A percentile compares a stretch with the other conserved stretches of the same genome.
Conservation (phyloP, 2,113 vertebrate species). For the Melanotaenia duboulayi region DNA sequence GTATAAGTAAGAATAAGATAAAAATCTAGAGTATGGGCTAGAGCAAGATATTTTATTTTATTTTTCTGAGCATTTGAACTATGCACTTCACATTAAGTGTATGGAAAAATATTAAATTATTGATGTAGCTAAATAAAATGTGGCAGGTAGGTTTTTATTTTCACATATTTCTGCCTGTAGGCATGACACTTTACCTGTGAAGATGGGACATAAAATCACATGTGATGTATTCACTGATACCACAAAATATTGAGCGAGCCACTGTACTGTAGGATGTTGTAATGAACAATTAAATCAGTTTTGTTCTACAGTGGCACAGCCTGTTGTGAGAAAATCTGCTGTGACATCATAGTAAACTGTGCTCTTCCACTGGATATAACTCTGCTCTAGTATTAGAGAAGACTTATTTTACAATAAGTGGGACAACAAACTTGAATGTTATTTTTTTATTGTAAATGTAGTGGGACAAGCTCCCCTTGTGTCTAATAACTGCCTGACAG, state of each 20-base stretch:
- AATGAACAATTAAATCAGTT: background rate
- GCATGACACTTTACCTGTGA: background rate
- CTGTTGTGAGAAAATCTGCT: no score
- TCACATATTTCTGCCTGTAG: conserved; percentile 27
- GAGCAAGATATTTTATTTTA: background rate
- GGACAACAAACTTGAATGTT: no score
- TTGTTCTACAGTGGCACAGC: no score
- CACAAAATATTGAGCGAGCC: background rate
- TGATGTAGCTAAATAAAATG: conserved; percentile 46
- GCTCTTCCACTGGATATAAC: no score
- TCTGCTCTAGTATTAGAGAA: no score
- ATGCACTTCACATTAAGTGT: conserved; percentile 42
- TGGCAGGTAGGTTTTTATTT: conserved; percentile 30
- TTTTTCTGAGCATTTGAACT: conserved; percentile 17
- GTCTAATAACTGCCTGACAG: no score
- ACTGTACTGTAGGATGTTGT: background rate
- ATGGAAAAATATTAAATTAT: conserved; percentile 56
- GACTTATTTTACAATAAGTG: no score
- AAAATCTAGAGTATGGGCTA: no score
- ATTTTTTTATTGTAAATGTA: no score
- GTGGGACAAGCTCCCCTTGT: no score
- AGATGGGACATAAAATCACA: background rate
- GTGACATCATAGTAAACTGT: no score
- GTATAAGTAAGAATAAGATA: no score
- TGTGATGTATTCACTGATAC: conserved; percentile 12